Evolutionary conservation across 2,797 vertebrate species (phyloP), one percentile per base, ranked within the genome.

Genomic region (Furcifer pardalis): DNA sequence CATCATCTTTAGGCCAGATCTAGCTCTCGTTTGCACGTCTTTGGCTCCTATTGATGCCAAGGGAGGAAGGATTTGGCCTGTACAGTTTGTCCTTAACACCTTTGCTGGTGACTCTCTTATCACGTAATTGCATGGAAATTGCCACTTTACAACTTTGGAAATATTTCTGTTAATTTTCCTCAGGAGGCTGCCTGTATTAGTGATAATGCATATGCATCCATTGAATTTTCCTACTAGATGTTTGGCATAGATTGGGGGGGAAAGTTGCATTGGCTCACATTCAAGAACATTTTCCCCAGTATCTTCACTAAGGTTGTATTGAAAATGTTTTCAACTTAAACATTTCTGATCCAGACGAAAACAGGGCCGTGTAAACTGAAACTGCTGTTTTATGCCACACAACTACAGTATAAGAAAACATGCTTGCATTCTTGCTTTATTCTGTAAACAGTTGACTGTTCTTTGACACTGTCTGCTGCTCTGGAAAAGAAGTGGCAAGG

Each of bases 71-170:
- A 89, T 83, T 90, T 94, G 90, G 91, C 87, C 90, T 86, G 9
- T 65, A 1, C 2, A 85, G 88, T 77, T 88, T 92, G 94, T 94
- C 94, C 92, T 93, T 78, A 92, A 88, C 66, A 86, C 86, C 90
- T 90, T 86, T 87, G 89, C 82, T 1, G 30, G 84, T 93, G 94
- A 90, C 84, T 92, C 87, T 91, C 93, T 87, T 92, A 88, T 93
- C 89, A 91, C 84, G 8, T 78, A 62, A 46, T 88, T 90, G 89
- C 77, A 1, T 81, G 79, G 84, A 0, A 87, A 89, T 66, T 78
- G 79, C 85, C 86, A 77, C 76, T 77, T 87, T 86, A 59, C 81
- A 79, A 87, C 32, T 77, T 7, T 49, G 46, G 25, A 72, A 68
- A 42, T 81, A 63, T 25, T 91, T 72, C 0, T 2, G 37, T 84